Evolutionary conservation across 2,797 vertebrate genomes (phyloP), one percentile per base, ranked within the genome.

Genomic region (Scyliorhinus canicula): DNA sequence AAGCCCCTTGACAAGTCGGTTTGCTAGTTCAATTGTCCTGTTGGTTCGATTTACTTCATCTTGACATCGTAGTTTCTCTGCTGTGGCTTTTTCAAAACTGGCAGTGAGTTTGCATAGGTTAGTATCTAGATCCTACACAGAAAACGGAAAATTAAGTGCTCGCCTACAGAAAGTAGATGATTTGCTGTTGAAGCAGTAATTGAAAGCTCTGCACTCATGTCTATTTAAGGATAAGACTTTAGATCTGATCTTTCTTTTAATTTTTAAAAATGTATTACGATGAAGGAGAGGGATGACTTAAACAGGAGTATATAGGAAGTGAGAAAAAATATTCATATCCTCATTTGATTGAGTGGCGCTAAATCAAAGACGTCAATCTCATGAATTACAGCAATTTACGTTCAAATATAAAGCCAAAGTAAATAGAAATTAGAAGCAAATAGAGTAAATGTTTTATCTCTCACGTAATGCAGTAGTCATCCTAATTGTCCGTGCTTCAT

Each of bases 21-120:
- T 98, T 95, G 97, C 98, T 95, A 98, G 96, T 95, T 97, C 96
- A 93, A 97, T 97, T 60, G 97, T 98, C 96, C 96, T 97, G 96
- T 97, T 98, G 95, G 97, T 98, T 95, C 31, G 95, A 31, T 96
- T 97, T 96, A 98, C 97, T 96, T 98, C 97, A 96, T 98, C 97
- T 96, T 98, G 98, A 97, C 97, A 98, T 50, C n/a, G 95, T 95
- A 98, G 95, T 96, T 98, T 98, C 96, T 98, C 97, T 95, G 97
- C 96, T 95, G 96, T 97, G 93, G 97, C 97, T 96, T 96, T 98
- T 97, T 98, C 96, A 96, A 98, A 98, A 95, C 97, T 98, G 96
- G 97, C 96, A 40, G 96, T 98, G 67, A 98, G 97, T 82, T 96
- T 97, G 95, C 95, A 96, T 31, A 98, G 97, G 96, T 97, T 98